Evolutionary conservation across 2,113 vertebrate genomes (phyloP).

Genomic region (Triplophysa dalaica): DNA sequence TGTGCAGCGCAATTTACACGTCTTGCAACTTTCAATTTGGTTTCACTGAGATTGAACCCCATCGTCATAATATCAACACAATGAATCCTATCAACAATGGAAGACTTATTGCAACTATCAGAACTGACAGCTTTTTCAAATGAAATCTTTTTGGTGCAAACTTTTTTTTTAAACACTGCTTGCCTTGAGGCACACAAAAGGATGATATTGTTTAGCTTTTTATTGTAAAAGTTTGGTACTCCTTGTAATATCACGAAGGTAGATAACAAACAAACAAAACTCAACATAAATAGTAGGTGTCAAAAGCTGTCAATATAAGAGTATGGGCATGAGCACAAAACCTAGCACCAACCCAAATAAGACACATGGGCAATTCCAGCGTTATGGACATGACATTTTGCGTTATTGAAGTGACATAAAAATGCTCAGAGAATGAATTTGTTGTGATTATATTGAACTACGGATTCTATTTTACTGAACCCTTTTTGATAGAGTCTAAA

Average conservation of each 20-base stretch:
- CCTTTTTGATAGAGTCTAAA: no score
- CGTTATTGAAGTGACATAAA: no score
- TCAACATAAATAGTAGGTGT: no score
- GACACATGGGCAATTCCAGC: neutral
- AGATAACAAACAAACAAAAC: neutral
- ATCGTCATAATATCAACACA: no score
- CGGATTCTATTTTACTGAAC: no score
- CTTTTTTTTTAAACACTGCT: neutral
- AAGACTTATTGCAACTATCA: neutral
- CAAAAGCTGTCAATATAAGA: no score
- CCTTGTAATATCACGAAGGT: neutral
- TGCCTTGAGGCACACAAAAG: neutral
- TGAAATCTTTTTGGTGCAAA: neutral
- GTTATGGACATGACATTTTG: no score
- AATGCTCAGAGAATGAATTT: no score
- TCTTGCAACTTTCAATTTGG: neutral
- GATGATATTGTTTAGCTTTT: no score
- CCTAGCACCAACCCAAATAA: neutral
- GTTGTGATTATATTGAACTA: no score
- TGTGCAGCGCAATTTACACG: neutral
- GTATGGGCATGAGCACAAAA: no score
- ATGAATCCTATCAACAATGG: neutral
- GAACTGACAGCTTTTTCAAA: constrained; percentile 10
- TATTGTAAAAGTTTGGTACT: neutral
- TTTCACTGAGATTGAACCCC: constrained; percentile 4